Percentiles rank a stretch among this genome's conserved stretches.
phyloP scores from a whole-genome alignment of 2,113 vertebrate species.

The Panurus biarmicus region DNA sequence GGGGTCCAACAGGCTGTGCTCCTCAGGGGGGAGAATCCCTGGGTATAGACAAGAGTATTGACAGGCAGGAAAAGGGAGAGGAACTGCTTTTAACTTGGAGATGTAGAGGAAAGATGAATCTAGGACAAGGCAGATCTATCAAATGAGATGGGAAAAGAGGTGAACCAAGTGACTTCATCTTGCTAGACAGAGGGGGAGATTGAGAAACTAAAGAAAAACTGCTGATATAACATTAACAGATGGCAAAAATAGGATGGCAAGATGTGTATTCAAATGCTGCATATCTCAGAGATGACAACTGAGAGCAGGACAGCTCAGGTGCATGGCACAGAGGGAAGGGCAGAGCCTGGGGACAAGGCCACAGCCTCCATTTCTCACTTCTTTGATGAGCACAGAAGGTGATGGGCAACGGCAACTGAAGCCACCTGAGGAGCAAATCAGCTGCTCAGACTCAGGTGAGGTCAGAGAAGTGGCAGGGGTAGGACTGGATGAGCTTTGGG shows the following conservation, averaged over 20 bases:
- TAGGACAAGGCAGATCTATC: neutral
- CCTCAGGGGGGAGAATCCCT: neutral
- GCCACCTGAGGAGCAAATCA: neutral
- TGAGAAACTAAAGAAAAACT: neutral
- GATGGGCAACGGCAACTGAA: neutral
- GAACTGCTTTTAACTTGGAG: neutral
- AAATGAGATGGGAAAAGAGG: neutral
- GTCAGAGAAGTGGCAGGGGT: neutral
- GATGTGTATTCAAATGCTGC: neutral
- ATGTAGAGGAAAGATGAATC: neutral
- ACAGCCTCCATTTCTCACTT: neutral
- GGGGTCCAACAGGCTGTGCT: neutral
- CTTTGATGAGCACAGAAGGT: neutral
- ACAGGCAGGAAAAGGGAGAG: neutral
- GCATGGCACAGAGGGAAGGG: neutral
- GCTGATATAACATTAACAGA: neutral
- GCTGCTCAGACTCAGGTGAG: neutral
- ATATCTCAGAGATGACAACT: neutral
- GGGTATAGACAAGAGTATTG: rapidly evolving
- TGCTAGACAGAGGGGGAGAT: neutral
- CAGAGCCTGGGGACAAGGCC: neutral
- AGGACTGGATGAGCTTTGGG: neutral
- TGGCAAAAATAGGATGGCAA: neutral
- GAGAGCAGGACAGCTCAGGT: neutral
- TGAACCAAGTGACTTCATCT: neutral